Conservation (phyloP, 2,888 invertebrate species). For the Caenorhabditis uteleia region DNA sequence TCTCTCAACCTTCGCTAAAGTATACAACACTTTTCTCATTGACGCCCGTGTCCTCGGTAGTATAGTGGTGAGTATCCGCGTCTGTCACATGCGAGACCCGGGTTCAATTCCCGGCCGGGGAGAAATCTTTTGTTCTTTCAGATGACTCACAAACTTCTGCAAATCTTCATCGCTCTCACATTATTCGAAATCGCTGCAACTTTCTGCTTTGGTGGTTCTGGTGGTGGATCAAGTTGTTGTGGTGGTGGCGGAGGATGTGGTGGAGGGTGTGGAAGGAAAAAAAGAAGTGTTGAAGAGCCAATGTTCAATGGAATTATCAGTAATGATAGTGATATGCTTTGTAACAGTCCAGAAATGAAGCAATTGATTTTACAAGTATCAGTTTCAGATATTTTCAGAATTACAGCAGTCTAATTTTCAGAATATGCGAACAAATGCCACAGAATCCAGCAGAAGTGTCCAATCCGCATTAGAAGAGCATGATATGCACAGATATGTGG, state of each 20-base stretch:
- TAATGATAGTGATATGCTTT: not conserved
- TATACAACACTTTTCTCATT: no score
- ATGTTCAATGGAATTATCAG: not conserved
- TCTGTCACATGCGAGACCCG: conserved; percentile 68
- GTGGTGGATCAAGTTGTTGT: not conserved
- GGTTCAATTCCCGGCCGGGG: conserved; percentile 68
- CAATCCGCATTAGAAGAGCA: no score
- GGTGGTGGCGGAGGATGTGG: not conserved
- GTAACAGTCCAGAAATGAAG: not conserved
- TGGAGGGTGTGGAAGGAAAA: not conserved
- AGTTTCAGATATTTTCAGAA: no score
- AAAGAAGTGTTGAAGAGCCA: not conserved
- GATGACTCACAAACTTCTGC: not conserved
- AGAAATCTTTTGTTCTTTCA: conserved; percentile 39
- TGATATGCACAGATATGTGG: no score
- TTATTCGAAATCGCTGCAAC: not conserved
- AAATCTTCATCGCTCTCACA: not conserved
- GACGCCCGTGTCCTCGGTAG: conserved; percentile 64
- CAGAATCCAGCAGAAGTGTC: no score
- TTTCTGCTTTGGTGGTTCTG: not conserved
- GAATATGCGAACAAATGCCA: no score
- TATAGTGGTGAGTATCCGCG: conserved; percentile 68
- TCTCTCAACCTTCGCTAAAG: no score
- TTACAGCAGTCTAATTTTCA: no score
- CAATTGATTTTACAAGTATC: no score